These are phyloP conservation scores for Perodicticus potto DNA, from an alignment of 2,797 vertebrate genomes.

Conservation along the genomic window DNA sequence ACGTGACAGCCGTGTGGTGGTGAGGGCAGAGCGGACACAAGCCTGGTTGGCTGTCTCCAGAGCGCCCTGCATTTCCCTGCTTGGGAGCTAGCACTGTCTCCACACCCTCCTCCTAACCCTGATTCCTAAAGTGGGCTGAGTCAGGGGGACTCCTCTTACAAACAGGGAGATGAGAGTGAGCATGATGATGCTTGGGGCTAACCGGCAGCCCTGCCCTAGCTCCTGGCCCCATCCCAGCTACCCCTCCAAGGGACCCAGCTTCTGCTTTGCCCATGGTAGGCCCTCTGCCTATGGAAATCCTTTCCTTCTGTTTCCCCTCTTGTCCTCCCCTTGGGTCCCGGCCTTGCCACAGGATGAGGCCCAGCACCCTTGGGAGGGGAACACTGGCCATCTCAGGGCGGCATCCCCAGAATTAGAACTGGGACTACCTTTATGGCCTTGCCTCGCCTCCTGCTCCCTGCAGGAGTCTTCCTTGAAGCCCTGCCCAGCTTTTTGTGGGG, in stretches of 20 bases:
- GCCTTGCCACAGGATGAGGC: not conserved
- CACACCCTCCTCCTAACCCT: not conserved
- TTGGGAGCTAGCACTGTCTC: fast-evolving
- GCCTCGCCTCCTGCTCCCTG: no score
- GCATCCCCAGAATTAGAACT: fast-evolving
- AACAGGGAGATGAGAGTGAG: not conserved
- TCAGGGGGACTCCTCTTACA: not conserved
- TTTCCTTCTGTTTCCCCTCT: not conserved
- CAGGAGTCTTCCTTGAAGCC: not conserved
- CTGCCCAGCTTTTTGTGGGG: not conserved
- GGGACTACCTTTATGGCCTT: not conserved
- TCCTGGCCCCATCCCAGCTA: not conserved
- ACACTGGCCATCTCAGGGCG: not conserved
- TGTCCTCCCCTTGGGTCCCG: not conserved
- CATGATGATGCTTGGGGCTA: not conserved
- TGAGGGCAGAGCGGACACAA: not conserved
- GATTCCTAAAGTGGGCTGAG: not conserved
- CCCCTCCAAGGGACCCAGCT: not conserved
- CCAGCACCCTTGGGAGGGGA: not conserved
- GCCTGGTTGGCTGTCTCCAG: not conserved
- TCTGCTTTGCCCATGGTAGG: not conserved
- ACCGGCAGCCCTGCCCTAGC: not conserved
- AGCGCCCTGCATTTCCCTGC: not conserved
- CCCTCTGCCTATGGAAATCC: not conserved
- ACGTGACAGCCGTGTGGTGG: not conserved